Evolutionary conservation across 2,888 invertebrate genomes (phyloP).

Genomic region (Mesorhabditis spiculigera): DNA sequence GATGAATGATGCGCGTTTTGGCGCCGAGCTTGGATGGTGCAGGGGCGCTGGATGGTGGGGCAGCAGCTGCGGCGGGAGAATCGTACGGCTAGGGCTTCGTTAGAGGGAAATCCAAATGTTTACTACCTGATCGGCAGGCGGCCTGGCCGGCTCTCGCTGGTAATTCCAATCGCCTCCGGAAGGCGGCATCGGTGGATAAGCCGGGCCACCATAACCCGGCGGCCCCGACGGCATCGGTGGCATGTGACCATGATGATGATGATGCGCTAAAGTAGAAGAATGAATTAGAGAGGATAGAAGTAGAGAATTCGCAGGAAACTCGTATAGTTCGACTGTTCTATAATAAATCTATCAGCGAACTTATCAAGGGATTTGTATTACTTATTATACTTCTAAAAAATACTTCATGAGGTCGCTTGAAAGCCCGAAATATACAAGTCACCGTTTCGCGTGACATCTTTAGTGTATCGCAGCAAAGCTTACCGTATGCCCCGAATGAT

Average conservation of each 20-base stretch:
- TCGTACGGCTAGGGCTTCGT: not conserved
- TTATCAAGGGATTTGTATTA: no score
- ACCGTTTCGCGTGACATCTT: slow-evolving; percentile 31
- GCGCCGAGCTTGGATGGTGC: slow-evolving; percentile 36
- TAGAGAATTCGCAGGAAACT: no score
- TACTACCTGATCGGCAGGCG: slow-evolving; percentile 7
- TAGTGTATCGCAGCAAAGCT: slow-evolving; percentile 17
- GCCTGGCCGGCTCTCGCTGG: slow-evolving; percentile 5
- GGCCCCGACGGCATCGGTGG: slow-evolving; percentile 22
- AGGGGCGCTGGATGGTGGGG: slow-evolving; percentile 11
- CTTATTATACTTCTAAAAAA: not conserved
- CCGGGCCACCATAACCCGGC: slow-evolving; percentile 6
- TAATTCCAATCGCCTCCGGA: slow-evolving; percentile 8
- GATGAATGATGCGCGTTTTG: slow-evolving; percentile 77
- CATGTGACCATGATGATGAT: slow-evolving; percentile 6
- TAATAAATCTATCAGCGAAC: no score
- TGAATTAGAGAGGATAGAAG: no score
- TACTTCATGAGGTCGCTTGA: slow-evolving; percentile 13
- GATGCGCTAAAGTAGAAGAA: no score
- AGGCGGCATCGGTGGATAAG: slow-evolving; percentile 16
- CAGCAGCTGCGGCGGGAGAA: slow-evolving; percentile 10
- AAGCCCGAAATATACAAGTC: slow-evolving; percentile 17
- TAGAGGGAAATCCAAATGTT: slow-evolving; percentile 4
- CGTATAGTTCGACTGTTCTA: no score
- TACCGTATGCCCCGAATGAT: not conserved